Conservation (phyloP, 2,888 invertebrate species). For the Latheticus oryzae region DNA sequence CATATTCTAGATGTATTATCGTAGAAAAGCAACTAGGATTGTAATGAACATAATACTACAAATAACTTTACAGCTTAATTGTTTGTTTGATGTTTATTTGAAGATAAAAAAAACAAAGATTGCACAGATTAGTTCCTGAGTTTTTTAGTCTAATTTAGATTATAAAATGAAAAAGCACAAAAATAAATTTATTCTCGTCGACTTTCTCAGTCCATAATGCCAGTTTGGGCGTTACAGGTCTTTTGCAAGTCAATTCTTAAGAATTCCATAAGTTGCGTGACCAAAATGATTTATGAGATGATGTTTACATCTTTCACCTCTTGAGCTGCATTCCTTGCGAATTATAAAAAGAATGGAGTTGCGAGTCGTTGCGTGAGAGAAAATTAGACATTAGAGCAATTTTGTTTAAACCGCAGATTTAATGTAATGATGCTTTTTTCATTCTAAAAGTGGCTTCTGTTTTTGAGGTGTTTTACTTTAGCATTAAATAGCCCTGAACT, state of each 20-base stretch:
- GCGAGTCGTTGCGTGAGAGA: constrained; percentile 7
- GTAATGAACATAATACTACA: no score
- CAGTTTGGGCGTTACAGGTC: constrained; percentile 14
- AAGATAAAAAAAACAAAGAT: no score
- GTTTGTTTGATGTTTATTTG: no score
- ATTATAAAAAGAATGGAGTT: constrained; percentile 23
- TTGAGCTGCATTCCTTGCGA: constrained; percentile 17
- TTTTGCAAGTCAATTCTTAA: constrained; percentile 22
- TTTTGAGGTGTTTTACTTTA: constrained; percentile 10
- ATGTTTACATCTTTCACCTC: constrained; percentile 23
- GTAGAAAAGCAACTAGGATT: no score
- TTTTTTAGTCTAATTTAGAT: no score
- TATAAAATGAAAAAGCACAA: no score
- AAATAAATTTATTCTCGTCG: constrained; percentile 18
- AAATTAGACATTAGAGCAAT: constrained; percentile 8
- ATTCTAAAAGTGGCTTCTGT: constrained; percentile 18
- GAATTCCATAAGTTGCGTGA: constrained; percentile 19
- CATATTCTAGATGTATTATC: no score
- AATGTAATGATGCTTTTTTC: constrained; percentile 10
- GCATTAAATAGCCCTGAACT: constrained; percentile 9
- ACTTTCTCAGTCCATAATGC: constrained; percentile 13
- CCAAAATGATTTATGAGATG: constrained; percentile 23
- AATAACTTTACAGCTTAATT: no score
- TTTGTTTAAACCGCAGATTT: neutral
- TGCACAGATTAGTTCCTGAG: no score